Evolutionary conservation across 2,797 vertebrate genomes (phyloP).

Genomic region (Todus mexicanus): DNA sequence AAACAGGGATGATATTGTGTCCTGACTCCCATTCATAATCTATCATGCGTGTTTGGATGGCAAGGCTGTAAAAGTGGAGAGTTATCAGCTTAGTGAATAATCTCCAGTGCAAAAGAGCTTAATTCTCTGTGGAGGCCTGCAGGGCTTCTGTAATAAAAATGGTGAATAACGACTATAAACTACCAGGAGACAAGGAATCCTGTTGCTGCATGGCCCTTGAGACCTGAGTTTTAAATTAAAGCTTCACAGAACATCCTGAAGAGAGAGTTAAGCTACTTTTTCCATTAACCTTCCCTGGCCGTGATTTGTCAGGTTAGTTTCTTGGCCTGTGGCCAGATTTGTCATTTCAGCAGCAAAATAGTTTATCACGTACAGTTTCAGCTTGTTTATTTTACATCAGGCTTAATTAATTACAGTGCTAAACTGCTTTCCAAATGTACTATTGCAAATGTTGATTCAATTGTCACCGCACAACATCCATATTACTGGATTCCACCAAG

Average conservation of each 20-base stretch:
- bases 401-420: background rate
- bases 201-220: background rate
- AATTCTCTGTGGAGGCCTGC: background rate
- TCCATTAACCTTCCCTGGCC: background rate
- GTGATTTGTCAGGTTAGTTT: background rate
- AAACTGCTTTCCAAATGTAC: background rate
- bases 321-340: background rate
- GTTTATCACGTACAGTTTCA: background rate
- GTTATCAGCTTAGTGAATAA: background rate
- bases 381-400: background rate
- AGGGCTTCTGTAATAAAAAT: background rate
- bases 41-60: background rate
- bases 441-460: background rate
- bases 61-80: background rate
- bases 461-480: background rate
- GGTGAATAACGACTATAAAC: background rate
- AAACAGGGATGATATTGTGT: background rate
- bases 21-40: background rate
- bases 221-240: background rate
- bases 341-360: background rate
- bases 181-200: background rate
- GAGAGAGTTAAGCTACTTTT: background rate
- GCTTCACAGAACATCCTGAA: background rate
- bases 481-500: background rate
- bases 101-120: background rate